Base-by-base conservation (phyloP, 2,113 vertebrate genomes). In the Semnornis frantzii region DNA sequence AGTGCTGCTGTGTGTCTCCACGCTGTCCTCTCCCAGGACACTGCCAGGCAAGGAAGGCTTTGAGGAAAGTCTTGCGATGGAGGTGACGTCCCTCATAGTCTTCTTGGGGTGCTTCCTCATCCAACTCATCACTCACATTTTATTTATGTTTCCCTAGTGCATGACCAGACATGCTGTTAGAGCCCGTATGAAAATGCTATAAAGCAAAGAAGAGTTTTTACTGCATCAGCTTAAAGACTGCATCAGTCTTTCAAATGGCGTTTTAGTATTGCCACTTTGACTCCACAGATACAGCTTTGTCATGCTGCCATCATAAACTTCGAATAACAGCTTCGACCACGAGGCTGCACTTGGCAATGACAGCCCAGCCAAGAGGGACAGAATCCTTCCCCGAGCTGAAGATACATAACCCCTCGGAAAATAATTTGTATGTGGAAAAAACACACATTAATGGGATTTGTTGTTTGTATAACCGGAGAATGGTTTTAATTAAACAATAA, bases 401-500 rank as follows among this genome's bases (percentile, higher is more conserved):
- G 92, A 95, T 72, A 42, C 85, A 95, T 81, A 91, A 89, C 86
- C 85, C 31, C 76, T 46, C 2, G 7, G 75, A 95, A 94, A 84
- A 91, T 86, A 91, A 96, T 94, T 95, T 90, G 90, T 93, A 65
- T 50, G 54, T 18, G 28, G 39, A 83, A 92, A 92, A 94, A 87
- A 20, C 50, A 34, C 82, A 57, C 81, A 92, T 95, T 96, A 95
- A 57, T 64, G 87, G 81, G 92, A 94, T 94, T 93, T 96, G 93
- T 97, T 95, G 92, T 96, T 96, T 94, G 87, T 94, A 94, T 93
- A 90, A 90, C 85, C 81, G 33, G 2, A 74, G 94, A 95, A 95
- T 16, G 8, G 77, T 94, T 97, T 97, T 96, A 97, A 97, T 97
- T 93, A 95, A 96, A 96, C 92, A 89, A 97, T 94, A 97, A 95